Conservation (phyloP, 2,113 vertebrate genomes). For the Passer domesticus region DNA sequence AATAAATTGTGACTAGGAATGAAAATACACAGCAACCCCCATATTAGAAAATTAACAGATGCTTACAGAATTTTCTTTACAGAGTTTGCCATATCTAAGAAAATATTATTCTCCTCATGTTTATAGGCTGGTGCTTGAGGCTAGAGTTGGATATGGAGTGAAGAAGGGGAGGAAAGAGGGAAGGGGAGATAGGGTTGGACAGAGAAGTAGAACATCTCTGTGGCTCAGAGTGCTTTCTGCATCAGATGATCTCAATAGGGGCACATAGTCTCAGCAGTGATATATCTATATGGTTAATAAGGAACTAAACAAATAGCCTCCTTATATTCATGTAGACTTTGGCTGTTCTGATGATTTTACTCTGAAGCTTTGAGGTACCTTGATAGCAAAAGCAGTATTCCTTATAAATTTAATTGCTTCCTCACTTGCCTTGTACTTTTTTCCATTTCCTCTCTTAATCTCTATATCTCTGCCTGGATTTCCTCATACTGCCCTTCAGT, state of each 20-base stretch:
- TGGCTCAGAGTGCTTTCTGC: neutral
- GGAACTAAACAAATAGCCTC: neutral
- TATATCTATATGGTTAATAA: neutral
- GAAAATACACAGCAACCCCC: neutral
- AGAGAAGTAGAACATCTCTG: neutral
- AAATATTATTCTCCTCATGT: neutral
- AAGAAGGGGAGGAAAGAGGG: neutral
- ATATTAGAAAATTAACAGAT: neutral
- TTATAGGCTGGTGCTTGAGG: neutral
- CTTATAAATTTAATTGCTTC: neutral
- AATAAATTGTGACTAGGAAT: neutral
- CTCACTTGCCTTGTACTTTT: neutral
- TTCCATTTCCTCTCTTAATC: neutral
- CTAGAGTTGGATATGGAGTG: too few relatives aligned
- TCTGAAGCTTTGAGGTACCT: neutral
- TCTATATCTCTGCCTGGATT: neutral
- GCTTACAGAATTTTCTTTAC: neutral
- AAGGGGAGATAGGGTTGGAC: neutral
- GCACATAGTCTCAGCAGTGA: neutral
- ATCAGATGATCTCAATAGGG: neutral
- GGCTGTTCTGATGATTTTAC: neutral
- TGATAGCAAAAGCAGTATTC: neutral
- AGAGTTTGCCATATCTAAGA: neutral
- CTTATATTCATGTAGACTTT: neutral
- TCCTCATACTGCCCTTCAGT: neutral